Conservation (phyloP, 2,113 vertebrate species). For the Cavia aperea region DNA sequence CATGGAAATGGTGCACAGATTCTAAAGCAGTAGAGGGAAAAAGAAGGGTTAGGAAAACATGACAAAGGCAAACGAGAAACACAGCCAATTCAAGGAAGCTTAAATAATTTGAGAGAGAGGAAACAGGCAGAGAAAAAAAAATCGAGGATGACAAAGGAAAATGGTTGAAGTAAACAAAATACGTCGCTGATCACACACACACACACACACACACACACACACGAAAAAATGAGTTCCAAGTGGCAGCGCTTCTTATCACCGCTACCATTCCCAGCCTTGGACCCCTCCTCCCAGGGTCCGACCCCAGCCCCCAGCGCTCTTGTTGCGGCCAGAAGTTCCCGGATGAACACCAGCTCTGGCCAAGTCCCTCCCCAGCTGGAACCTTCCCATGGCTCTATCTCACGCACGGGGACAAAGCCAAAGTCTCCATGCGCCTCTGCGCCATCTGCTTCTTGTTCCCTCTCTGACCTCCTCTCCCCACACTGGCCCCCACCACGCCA, state of each 20-base stretch:
- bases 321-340: not conserved
- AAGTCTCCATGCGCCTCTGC: not conserved
- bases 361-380: not conserved
- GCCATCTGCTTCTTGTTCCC: not conserved
- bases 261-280: not conserved
- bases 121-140: not conserved
- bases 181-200: not conserved
- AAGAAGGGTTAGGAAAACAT: not conserved
- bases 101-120: not conserved
- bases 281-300: not conserved
- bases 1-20: not conserved
- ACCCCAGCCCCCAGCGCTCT: not conserved
- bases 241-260: not conserved
- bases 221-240: not conserved
- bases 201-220: no score
- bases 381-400: not conserved
- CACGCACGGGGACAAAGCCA: not conserved
- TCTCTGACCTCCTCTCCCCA: not conserved
- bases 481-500: not conserved
- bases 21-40: not conserved
- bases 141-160: not conserved
- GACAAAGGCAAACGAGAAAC: not conserved
- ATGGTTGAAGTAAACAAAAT: not conserved
- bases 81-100: not conserved
- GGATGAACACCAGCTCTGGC: not conserved